Conservation (phyloP, 2,888 invertebrate genomes). For the Micropterix aruncella region DNA sequence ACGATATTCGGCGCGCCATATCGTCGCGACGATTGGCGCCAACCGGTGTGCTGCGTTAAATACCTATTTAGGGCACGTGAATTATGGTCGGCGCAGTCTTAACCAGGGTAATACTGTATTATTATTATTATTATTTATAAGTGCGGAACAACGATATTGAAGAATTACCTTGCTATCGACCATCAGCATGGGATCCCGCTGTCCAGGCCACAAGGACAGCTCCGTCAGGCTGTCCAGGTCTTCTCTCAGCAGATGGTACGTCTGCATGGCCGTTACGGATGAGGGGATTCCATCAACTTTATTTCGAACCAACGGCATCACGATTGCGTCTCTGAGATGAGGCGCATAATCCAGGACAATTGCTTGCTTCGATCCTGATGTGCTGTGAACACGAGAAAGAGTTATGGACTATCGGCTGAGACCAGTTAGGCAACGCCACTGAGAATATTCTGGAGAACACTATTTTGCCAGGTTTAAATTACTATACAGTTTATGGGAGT, state of each 20-base stretch:
- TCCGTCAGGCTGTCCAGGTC: constrained; percentile 86
- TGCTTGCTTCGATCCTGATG: constrained; percentile 67
- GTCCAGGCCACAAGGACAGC: constrained; percentile 70
- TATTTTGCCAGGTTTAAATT: no score
- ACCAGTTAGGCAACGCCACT: constrained; percentile 1
- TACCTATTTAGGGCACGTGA: no score
- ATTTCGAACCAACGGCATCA: constrained; percentile 57
- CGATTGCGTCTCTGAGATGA: constrained; percentile 58
- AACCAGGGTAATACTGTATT: no score
- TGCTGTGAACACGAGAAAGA: constrained; percentile 29
- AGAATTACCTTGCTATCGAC: constrained; percentile 57
- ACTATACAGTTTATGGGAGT: no score
- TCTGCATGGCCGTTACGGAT: constrained; percentile 60
- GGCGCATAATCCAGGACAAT: constrained; percentile 83
- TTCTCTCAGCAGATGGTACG: constrained; percentile 79
- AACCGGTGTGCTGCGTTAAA: no score
- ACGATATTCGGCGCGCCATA: no score
- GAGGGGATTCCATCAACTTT: constrained; percentile 58
- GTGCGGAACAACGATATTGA: no score
- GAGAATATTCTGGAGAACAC: not conserved
- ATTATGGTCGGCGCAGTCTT: no score
- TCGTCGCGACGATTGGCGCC: no score
- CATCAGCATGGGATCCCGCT: constrained; percentile 58
- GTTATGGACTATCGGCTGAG: constrained; percentile 7
- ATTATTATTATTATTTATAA: no score